phyloP scores from a whole-genome alignment of 2,797 vertebrate species.

The Anguilla pacifica region DNA sequence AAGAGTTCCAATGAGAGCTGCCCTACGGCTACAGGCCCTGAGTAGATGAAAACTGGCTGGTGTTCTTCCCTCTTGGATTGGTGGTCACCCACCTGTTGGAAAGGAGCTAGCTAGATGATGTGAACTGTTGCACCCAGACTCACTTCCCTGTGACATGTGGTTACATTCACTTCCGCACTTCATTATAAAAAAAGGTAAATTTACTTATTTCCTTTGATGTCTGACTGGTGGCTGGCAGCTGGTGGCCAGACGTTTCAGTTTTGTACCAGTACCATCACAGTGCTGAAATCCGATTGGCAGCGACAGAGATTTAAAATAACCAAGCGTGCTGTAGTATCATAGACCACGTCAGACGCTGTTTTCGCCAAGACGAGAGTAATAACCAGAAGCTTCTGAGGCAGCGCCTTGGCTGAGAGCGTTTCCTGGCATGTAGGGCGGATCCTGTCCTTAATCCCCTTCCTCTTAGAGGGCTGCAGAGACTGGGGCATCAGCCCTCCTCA shows the following conservation, averaged over 20 bases:
- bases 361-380: not conserved
- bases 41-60: not conserved
- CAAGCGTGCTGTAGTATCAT: not conserved
- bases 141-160: not conserved
- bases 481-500: not conserved
- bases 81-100: not conserved
- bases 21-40: not conserved
- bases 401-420: constrained; percentile 21
- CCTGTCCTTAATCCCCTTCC: constrained; percentile 57
- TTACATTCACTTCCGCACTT: not conserved
- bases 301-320: not conserved
- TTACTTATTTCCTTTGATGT: not conserved
- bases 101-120: not conserved
- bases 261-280: not conserved
- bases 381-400: not conserved
- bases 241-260: not conserved
- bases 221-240: not conserved
- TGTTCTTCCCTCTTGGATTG: not conserved
- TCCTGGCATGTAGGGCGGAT: constrained; percentile 40
- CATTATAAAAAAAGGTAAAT: not conserved
- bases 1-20: not conserved
- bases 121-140: not conserved
- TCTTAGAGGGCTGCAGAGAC: constrained; percentile 4
- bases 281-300: constrained; percentile 13
- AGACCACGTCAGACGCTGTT: not conserved